Percentiles rank a stretch among this genome's conserved stretches.
Conservation (phyloP, 2,888 invertebrate genomes). For the Pachliopta kotzebuea region DNA sequence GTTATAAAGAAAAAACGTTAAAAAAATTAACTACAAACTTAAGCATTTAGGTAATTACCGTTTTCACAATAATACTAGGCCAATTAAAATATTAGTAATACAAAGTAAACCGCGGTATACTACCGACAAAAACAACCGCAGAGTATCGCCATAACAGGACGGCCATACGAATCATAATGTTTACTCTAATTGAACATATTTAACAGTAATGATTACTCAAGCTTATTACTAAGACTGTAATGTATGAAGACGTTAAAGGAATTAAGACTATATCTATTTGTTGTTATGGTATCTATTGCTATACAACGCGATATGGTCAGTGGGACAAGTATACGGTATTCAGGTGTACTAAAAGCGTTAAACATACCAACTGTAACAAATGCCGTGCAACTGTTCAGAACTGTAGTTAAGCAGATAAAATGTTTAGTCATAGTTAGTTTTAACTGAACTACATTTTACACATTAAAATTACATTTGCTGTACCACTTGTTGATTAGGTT, state of each 20-base stretch:
- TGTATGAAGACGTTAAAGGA: background rate
- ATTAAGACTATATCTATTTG: conserved; percentile 1
- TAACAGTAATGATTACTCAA: conserved; percentile 39
- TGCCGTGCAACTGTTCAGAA: conserved; percentile 5
- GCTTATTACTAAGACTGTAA: conserved; percentile 30
- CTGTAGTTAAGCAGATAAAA: conserved; percentile 8
- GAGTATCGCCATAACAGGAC: conserved; percentile 11
- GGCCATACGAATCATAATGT: conserved; percentile 31
- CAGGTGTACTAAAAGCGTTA: conserved; percentile 34
- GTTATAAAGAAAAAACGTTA: no score
- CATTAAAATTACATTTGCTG: no score
- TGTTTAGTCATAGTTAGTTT: background rate
- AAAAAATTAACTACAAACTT: no score
- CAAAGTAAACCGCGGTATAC: conserved; percentile 4
- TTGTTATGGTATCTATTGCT: background rate
- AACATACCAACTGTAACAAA: conserved; percentile 21
- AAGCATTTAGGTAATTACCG: background rate
- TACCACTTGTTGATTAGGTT: no score
- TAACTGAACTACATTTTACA: background rate
- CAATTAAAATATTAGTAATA: conserved; percentile 12
- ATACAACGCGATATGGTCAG: conserved; percentile 29
- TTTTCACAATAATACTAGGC: background rate
- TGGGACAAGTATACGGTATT: conserved; percentile 34
- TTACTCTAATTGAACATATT: conserved; percentile 38
- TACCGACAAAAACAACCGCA: conserved; percentile 22